phyloP scores from a whole-genome alignment of 37 sponge, comb jelly and placozoan species.

The Lycopodina hypogea region DNA sequence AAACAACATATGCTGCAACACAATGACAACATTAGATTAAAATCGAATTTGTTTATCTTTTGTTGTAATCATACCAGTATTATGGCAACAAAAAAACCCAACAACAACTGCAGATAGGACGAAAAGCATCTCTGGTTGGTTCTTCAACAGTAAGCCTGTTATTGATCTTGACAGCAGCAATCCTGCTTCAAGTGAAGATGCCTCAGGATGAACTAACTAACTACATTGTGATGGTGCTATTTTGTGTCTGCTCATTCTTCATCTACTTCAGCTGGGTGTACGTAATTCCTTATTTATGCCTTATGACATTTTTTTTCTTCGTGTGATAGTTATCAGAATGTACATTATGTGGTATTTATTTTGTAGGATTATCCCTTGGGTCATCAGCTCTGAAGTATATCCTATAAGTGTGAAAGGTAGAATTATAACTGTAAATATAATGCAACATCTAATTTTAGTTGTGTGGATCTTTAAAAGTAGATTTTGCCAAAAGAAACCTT shows the following conservation, averaged over 20 bases:
- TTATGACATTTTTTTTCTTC: neutral
- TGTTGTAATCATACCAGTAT: no score
- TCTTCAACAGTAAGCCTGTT: neutral
- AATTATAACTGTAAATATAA: neutral
- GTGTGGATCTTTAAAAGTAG: no score
- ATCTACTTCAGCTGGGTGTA: neutral
- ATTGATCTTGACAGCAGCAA: neutral
- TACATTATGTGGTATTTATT: neutral
- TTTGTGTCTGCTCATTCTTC: neutral
- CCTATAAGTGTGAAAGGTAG: neutral
- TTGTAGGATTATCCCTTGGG: slow-evolving; percentile 3
- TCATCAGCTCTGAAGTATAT: neutral
- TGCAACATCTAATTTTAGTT: neutral
- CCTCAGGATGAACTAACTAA: neutral
- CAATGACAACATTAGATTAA: no score
- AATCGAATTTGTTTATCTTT: no score
- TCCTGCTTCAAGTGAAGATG: neutral
- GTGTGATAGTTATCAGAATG: neutral
- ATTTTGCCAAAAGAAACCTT: no score
- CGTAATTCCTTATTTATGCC: no score
- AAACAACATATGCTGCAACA: no score
- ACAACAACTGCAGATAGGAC: neutral
- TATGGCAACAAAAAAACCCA: neutral
- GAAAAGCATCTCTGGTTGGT: neutral
- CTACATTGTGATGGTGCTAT: neutral